Percentiles rank a stretch among this genome's conserved stretches.
Evolutionary conservation across 2,888 invertebrate species (phyloP).

Genomic region (Monopis laevigella): DNA sequence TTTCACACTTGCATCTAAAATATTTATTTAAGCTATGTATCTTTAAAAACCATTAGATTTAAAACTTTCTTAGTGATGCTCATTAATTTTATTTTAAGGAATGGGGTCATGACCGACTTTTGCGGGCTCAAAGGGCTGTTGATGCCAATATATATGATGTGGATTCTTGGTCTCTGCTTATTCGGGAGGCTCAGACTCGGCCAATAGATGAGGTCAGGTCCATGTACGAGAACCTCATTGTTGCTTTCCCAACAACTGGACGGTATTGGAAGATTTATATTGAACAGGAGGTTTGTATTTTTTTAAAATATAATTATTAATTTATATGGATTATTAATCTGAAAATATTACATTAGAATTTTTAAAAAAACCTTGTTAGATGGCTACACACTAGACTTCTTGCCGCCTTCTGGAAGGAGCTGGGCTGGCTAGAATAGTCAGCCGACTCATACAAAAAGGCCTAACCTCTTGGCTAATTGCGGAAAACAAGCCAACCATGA

Average conservation of each 20-base stretch:
- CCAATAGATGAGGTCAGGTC: slow-evolving; percentile 89
- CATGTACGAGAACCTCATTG: slow-evolving; percentile 93
- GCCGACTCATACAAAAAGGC: too few species aligned
- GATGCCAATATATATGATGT: slow-evolving; percentile 92
- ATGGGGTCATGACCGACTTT: slow-evolving; percentile 88
- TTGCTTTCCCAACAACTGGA: slow-evolving; percentile 95
- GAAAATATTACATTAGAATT: background rate
- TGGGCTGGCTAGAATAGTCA: too few species aligned
- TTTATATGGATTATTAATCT: too few species aligned
- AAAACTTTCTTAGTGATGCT: too few species aligned
- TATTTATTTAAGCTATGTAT: too few species aligned
- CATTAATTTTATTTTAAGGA: too few species aligned
- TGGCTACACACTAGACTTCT: background rate
- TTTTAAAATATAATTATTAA: too few species aligned
- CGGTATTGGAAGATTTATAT: slow-evolving; percentile 99
- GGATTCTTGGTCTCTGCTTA: slow-evolving; percentile 97
- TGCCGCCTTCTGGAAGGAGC: too few species aligned
- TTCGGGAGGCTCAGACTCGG: slow-evolving; percentile 91
- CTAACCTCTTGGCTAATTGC: too few species aligned
- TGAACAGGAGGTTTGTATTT: slow-evolving; percentile 85
- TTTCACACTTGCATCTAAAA: too few species aligned
- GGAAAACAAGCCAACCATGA: too few species aligned
- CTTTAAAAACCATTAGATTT: too few species aligned
- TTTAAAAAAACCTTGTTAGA: slow-evolving; percentile 2
- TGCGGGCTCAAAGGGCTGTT: slow-evolving; percentile 84